Conservation (phyloP, 1,140 invertebrate genomes). For the Akabosia matsudoensis region DNA sequence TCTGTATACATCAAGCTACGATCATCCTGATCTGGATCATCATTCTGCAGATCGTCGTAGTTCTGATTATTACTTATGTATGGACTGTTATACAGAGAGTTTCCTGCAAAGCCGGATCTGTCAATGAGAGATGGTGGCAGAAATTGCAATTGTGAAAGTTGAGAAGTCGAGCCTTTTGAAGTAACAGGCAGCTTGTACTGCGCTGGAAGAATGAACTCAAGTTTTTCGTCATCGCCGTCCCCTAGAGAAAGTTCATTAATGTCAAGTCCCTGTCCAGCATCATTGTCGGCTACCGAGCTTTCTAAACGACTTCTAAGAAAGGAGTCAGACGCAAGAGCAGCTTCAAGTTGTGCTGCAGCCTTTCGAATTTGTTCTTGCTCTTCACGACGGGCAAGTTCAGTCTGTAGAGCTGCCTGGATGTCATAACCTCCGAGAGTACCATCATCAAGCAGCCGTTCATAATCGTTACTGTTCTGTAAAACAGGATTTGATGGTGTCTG, state of each 20-base stretch:
- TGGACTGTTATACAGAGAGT: background rate
- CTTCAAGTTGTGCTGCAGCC: background rate
- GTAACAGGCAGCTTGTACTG: background rate
- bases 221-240: background rate
- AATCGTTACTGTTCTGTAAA: background rate
- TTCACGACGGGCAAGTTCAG: slow-evolving; percentile 8
- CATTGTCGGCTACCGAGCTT: background rate
- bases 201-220: background rate
- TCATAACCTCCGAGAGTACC: background rate
- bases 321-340: background rate
- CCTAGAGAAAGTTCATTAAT: background rate
- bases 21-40: slow-evolving; percentile 20
- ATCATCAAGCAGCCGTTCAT: slow-evolving; percentile 12
- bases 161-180: background rate
- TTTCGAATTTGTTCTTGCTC: slow-evolving; percentile 28
- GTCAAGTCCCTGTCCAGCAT: background rate
- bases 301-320: background rate
- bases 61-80: background rate
- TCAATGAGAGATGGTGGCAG: background rate
- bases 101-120: background rate
- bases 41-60: background rate
- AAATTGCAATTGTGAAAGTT: background rate
- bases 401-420: background rate
- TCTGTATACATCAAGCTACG: slow-evolving; percentile 59
- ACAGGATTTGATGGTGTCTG: background rate